phyloP scores from a whole-genome alignment of 1,140 invertebrate species.

The Lamellibrachia luymesi region DNA sequence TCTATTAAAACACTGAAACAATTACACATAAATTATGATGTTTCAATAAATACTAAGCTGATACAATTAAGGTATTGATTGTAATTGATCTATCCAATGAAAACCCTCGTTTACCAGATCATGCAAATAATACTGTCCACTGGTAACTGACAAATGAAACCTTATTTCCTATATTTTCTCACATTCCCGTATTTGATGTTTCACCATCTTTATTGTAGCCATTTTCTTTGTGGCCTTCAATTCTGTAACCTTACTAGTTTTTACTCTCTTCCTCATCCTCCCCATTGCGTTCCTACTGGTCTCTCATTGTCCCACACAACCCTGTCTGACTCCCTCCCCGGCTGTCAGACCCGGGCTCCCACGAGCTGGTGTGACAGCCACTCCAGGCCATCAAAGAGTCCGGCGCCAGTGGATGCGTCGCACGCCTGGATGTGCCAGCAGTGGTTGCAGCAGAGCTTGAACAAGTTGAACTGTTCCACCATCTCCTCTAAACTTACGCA shows the following conservation, averaged over 20 bases:
- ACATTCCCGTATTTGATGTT: neutral
- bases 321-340: too few relatives aligned
- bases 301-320: neutral
- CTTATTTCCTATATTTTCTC: neutral
- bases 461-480: slow-evolving; percentile 94
- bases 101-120: neutral
- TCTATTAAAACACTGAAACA: neutral
- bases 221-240: neutral
- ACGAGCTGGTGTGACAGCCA: slow-evolving; percentile 84
- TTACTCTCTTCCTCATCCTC: neutral
- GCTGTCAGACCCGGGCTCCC: neutral
- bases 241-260: neutral
- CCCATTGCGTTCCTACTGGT: neutral
- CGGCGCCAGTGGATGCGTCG: slow-evolving; percentile 94
- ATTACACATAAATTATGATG: neutral
- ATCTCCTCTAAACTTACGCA: slow-evolving; percentile 98
- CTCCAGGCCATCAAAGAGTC: slow-evolving; percentile 96
- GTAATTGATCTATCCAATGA: neutral
- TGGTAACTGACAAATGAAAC: neutral
- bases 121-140: neutral
- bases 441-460: slow-evolving; percentile 73
- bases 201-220: neutral
- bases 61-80: neutral
- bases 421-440: slow-evolving; percentile 96
- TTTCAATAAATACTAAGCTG: neutral